Base-by-base conservation (phyloP, 2,113 vertebrate genomes). In the Xyliphius kryptos region DNA sequence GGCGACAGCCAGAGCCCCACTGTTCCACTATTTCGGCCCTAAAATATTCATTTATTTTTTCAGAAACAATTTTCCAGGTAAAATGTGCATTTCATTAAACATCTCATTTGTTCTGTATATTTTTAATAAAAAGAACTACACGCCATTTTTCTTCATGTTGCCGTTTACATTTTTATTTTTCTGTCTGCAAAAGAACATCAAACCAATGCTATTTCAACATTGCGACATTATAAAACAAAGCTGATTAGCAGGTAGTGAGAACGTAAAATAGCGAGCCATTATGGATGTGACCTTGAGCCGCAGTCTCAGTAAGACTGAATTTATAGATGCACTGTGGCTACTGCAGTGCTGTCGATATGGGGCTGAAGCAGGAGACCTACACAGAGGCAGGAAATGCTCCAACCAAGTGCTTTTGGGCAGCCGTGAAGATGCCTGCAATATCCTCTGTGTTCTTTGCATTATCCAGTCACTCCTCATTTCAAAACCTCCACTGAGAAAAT, bases 281-380 rank as follows among this genome's bases (percentile, higher is more conserved):
- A 32, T 63, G 65, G 47, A 15, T 17, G 21, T 41, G 49, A 58
- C 53, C 15, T 46, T 53, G 46, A 48, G 53, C 53, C 55, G 54
- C 56, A 65, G 44, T 12, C 56, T 61, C 38, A 55, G 48, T 68
- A 40, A 47, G 52, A 9, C 51, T 9, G 15, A 38, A 50, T 71
- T 80, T 75, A 79, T 76, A 72, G 73, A 67, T 53, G 56, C 55
- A 32, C 19, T 55, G 53, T 61, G 47, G 32, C 65, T 78, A 71
- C 80, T 74, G 77, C 80, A 76, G 75, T 77, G 47, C 75, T 79
- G 81, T 82, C 78, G 74, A 82, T 80, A 83, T 32, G 26, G 67
- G 57, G 68, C 67, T 76, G 63, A 78, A 50, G 67, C 61, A 22
- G 15, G 61, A 44, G 67, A 15, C 26, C 22, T 58, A 44, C 66